phyloP scores from a whole-genome alignment of 92 coral and sea anemone genomes.

The Siderastrea radians region DNA sequence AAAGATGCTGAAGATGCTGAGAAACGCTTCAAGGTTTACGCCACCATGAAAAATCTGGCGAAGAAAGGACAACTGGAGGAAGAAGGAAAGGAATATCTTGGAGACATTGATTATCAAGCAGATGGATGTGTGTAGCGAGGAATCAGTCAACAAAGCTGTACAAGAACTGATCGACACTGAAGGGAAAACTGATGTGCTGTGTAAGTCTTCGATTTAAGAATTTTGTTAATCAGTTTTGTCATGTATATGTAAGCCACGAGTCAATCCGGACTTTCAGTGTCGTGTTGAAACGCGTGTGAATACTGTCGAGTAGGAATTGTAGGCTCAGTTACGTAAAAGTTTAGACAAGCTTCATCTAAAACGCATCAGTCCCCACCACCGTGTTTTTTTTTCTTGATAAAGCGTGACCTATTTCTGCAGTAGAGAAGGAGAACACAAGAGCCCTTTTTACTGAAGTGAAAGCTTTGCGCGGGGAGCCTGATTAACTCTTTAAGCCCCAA shows the following conservation, averaged over 20 bases:
- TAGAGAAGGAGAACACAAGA: too few species aligned
- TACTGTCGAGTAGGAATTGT: too few species aligned
- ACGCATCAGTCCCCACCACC: too few species aligned
- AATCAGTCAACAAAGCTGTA: constrained; percentile 78
- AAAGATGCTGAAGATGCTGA: constrained; percentile 84
- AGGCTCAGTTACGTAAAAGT: too few species aligned
- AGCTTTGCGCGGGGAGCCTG: too few species aligned
- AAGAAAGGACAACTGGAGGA: constrained; percentile 82
- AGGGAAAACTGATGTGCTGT: constrained; percentile 85
- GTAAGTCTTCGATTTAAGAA: neutral
- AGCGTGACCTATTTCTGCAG: too few species aligned
- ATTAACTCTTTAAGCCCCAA: too few species aligned
- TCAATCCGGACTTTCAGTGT: too few species aligned
- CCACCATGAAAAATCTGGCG: constrained; percentile 91
- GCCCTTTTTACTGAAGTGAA: too few species aligned
- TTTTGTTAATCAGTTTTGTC: neutral
- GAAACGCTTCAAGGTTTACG: constrained; percentile 96
- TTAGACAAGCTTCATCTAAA: too few species aligned
- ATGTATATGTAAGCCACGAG: neutral
- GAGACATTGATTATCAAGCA: constrained; percentile 78
- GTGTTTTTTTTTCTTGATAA: too few species aligned
- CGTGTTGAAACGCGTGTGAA: too few species aligned
- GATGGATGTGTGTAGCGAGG: constrained; percentile 91
- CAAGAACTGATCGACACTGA: constrained; percentile 81
- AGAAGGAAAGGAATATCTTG: constrained; percentile 78